These are phyloP conservation scores for Megaceryle alcyon DNA, from an alignment of 2,797 vertebrate genomes.

Conservation along the genomic window DNA sequence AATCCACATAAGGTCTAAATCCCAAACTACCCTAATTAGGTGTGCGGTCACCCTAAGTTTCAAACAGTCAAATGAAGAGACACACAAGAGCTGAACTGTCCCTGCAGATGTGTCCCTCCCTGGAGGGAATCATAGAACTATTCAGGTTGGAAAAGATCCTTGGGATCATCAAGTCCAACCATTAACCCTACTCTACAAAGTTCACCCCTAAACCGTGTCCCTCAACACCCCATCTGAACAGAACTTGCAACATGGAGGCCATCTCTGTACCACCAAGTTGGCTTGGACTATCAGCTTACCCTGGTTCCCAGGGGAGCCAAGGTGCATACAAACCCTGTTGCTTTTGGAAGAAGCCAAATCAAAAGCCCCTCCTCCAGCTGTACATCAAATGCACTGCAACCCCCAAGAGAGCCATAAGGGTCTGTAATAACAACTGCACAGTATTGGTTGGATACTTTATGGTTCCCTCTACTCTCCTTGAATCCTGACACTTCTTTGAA, in stretches of 20 bases:
- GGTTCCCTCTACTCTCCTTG: neutral
- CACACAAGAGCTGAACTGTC: neutral
- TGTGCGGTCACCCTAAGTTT: neutral
- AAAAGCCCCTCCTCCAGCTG: neutral
- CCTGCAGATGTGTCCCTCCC: rapidly evolving
- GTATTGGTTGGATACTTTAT: neutral
- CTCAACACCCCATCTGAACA: too few relatives aligned
- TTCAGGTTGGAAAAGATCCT: too few relatives aligned
- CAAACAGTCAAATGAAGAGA: neutral
- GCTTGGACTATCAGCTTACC: neutral
- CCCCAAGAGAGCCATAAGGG: rapidly evolving
- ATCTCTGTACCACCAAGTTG: neutral
- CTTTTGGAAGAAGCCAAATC: neutral
- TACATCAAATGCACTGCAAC: neutral
- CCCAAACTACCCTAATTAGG: neutral
- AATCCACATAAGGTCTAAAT: neutral
- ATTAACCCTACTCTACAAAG: too few relatives aligned
- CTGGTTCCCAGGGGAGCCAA: rapidly evolving
- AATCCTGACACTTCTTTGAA: neutral
- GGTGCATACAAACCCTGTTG: rapidly evolving
- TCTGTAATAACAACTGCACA: neutral
- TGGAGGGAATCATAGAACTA: neutral
- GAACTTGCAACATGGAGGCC: neutral
- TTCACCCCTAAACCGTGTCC: too few relatives aligned
- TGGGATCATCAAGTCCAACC: too few relatives aligned